Conservation (phyloP, 2,888 invertebrate genomes). For the Zeuzera pyrina region DNA sequence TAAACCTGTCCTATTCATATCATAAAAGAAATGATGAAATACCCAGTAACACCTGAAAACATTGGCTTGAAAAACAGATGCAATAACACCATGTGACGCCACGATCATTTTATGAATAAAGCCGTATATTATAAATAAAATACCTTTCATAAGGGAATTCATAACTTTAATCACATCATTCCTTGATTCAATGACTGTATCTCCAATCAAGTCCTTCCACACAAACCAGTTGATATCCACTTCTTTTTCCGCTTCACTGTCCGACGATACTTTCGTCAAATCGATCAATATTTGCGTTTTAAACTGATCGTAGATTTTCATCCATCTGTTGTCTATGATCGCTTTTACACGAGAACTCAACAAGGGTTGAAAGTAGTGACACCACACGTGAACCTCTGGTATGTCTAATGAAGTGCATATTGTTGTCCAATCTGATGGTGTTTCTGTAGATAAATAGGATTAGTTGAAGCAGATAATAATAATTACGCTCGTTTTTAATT, state of each 20-base stretch:
- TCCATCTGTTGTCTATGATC: slow-evolving; percentile 68
- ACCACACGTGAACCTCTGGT: slow-evolving; percentile 77
- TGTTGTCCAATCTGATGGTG: slow-evolving; percentile 75
- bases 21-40: too few species aligned
- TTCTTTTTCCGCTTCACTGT: slow-evolving; percentile 67
- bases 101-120: too few species aligned
- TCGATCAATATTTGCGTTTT: slow-evolving; percentile 53
- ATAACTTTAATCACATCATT: slow-evolving; percentile 59
- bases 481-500: too few species aligned
- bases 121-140: background rate
- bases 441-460: too few species aligned
- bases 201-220: slow-evolving; percentile 79
- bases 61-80: too few species aligned
- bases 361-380: slow-evolving; percentile 80
- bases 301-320: slow-evolving; percentile 45
- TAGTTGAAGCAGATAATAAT: too few species aligned
- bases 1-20: too few species aligned
- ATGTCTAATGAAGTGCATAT: slow-evolving; percentile 76
- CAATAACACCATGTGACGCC: too few species aligned
- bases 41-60: too few species aligned
- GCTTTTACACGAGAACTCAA: slow-evolving; percentile 79
- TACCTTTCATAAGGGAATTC: slow-evolving; percentile 64
- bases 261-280: slow-evolving; percentile 50
- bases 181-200: slow-evolving; percentile 59
- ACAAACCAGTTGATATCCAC: slow-evolving; percentile 79